phyloP scores from a whole-genome alignment of 2,888 invertebrate genomes.

The Dimorphilus gyrociliatus region DNA sequence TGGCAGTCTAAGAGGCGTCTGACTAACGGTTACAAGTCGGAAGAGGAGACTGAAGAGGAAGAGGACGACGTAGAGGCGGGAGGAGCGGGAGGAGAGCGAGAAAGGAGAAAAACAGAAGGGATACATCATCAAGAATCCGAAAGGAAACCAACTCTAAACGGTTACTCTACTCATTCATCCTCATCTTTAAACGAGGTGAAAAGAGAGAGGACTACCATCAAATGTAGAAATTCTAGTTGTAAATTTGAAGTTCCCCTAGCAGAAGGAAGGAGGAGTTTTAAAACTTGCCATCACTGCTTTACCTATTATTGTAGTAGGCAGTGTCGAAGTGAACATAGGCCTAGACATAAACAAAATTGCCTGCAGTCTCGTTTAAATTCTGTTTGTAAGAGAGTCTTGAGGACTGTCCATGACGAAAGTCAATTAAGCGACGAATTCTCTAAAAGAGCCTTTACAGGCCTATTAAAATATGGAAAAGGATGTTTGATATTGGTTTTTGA shows the following conservation, averaged over 20 bases:
- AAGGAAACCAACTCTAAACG: no score
- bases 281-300: constrained; percentile 85
- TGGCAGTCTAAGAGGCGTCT: no score
- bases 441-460: constrained; percentile 64
- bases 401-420: constrained; percentile 37
- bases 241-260: constrained; percentile 37
- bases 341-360: constrained; percentile 66
- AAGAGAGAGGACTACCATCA: no score
- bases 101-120: no score
- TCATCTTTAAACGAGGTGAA: no score
- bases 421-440: constrained; percentile 50
- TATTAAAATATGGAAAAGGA: constrained; percentile 65
- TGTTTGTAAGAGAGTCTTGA: constrained; percentile 53
- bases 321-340: constrained; percentile 80
- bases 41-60: no score
- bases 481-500: constrained; percentile 80
- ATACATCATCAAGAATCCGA: no score
- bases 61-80: no score
- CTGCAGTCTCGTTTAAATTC: constrained; percentile 75
- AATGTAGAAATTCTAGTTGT: constrained; percentile 29
- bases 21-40: no score
- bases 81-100: no score
- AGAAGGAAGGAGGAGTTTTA: constrained; percentile 65
- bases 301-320: constrained; percentile 81
- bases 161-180: no score